Evolutionary conservation across 53 echinoderm and acorn worm species (phyloP).

Genomic region (Arbacia lixula): DNA sequence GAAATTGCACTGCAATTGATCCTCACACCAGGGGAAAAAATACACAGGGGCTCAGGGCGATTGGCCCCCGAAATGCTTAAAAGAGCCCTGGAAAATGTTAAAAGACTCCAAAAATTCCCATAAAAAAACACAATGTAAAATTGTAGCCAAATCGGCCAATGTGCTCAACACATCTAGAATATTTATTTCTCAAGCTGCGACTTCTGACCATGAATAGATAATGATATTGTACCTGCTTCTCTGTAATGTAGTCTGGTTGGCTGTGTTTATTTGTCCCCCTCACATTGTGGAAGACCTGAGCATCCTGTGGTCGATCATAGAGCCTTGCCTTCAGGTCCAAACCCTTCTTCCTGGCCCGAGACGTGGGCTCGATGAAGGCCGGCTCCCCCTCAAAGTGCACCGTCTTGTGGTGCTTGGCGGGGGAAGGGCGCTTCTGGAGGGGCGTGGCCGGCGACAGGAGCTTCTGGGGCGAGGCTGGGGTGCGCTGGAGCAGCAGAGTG

Average conservation of each 20-base stretch:
- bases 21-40: too few species aligned
- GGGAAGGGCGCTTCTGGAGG: background rate
- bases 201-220: too few species aligned
- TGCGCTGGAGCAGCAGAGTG: conserved; percentile 31
- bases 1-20: too few species aligned
- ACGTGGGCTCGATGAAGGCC: conserved; percentile 78
- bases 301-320: conserved; percentile 93
- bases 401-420: conserved; percentile 53
- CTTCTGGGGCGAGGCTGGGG: conserved; percentile 13
- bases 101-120: too few species aligned
- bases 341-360: conserved; percentile 76
- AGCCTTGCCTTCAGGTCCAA: conserved; percentile 94
- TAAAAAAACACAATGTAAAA: too few species aligned
- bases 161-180: too few species aligned
- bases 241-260: background rate
- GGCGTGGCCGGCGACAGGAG: background rate
- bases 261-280: conserved; percentile 19
- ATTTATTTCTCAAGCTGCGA: too few species aligned
- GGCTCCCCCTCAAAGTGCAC: conserved; percentile 73
- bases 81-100: too few species aligned
- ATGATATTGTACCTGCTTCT: conserved; percentile 37
- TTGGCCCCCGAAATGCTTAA: too few species aligned
- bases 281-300: conserved; percentile 85
- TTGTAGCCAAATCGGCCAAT: too few species aligned
- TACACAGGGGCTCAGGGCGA: too few species aligned